Evolutionary conservation across 2,888 invertebrate species (phyloP).

Genomic region (Habrosyne pyritoides): DNA sequence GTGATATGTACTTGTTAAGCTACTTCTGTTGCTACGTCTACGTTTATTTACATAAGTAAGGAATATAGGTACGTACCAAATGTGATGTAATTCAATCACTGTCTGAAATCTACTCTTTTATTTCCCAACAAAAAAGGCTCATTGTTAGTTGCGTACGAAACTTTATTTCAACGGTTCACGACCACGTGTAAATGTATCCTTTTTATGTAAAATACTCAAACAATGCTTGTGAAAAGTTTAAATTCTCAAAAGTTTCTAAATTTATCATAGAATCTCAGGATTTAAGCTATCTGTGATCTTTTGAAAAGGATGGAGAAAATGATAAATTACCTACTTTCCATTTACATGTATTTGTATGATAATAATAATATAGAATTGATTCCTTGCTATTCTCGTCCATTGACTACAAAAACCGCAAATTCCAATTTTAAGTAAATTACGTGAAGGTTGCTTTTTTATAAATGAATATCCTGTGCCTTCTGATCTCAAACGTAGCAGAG

Average conservation of each 20-base stretch:
- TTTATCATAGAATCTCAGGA: neutral
- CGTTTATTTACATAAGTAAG: neutral
- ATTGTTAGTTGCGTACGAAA: constrained; percentile 8
- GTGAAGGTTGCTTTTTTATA: too few relatives aligned
- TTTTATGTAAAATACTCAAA: neutral
- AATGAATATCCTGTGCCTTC: too few relatives aligned
- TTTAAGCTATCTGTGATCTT: neutral
- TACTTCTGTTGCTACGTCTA: neutral
- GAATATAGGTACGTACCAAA: neutral
- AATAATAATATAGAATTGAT: too few relatives aligned
- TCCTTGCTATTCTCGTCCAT: too few relatives aligned
- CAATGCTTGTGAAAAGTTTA: neutral
- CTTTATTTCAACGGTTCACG: constrained; percentile 9
- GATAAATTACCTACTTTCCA: too few relatives aligned
- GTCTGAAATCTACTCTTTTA: constrained; percentile 11
- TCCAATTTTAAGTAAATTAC: too few relatives aligned
- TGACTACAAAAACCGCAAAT: too few relatives aligned
- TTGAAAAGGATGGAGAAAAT: neutral
- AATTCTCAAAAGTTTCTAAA: neutral
- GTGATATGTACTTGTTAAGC: too few relatives aligned
- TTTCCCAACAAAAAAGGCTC: constrained; percentile 10
- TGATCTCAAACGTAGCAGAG: too few relatives aligned
- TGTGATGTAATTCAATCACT: constrained; percentile 4
- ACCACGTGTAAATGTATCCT: constrained; percentile 7
- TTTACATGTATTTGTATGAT: too few relatives aligned